These are phyloP conservation scores for Caerostris darwini DNA, from an alignment of 1,140 invertebrate species.

Conservation along the genomic window DNA sequence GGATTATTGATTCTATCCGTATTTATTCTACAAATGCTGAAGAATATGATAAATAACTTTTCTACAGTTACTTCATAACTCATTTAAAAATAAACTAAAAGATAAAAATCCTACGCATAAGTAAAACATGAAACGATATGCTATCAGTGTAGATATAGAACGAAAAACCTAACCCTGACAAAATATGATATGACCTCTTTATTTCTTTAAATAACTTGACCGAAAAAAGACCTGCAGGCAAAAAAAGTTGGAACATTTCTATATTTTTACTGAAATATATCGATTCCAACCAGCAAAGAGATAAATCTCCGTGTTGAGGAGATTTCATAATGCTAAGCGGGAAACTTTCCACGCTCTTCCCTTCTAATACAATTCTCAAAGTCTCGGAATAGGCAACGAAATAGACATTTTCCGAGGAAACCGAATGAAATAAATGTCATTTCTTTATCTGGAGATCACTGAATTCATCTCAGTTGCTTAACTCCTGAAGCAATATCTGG, in stretches of 20 bases:
- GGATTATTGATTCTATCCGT: too few relatives aligned
- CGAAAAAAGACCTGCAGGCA: too few relatives aligned
- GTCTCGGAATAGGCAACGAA: not conserved
- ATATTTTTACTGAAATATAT: not conserved
- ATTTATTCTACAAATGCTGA: too few relatives aligned
- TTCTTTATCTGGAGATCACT: slow-evolving; percentile 43
- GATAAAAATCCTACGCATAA: too few relatives aligned
- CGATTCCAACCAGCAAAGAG: not conserved
- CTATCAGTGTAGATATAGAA: too few relatives aligned
- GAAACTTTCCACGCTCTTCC: slow-evolving; percentile 8
- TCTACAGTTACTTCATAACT: too few relatives aligned
- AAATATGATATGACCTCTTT: too few relatives aligned
- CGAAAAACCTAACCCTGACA: too few relatives aligned
- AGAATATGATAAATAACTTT: too few relatives aligned
- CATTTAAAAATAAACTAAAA: too few relatives aligned
- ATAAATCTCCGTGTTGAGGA: slow-evolving; percentile 12
- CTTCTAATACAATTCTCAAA: slow-evolving; percentile 13
- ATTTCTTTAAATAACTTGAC: too few relatives aligned
- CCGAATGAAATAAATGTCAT: slow-evolving; percentile 48
- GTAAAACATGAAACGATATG: too few relatives aligned
- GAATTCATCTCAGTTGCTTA: slow-evolving; percentile 59
- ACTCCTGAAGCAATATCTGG: slow-evolving; percentile 20
- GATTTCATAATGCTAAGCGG: slow-evolving; percentile 18
- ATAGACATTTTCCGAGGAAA: slow-evolving; percentile 2
- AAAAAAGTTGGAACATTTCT: not conserved